Conservation (phyloP, 2,888 invertebrate genomes). For the Athalia rosae region DNA sequence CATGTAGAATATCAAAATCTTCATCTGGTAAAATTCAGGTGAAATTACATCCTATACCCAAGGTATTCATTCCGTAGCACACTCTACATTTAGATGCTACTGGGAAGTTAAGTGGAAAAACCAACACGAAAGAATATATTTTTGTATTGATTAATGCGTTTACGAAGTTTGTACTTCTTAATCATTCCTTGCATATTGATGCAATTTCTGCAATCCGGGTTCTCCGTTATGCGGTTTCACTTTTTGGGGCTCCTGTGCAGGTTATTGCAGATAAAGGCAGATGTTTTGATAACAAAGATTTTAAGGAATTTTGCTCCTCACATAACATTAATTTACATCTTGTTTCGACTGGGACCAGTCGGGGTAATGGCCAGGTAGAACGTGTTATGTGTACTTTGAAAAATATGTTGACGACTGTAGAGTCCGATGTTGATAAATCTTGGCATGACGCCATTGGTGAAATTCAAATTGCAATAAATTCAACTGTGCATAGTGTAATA, state of each 20-base stretch:
- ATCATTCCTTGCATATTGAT: slow-evolving; percentile 62
- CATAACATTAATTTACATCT: slow-evolving; percentile 51
- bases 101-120: slow-evolving; percentile 59
- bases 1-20: slow-evolving; percentile 60
- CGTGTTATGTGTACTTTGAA: slow-evolving; percentile 53
- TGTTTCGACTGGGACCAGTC: slow-evolving; percentile 56
- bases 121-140: slow-evolving; percentile 57
- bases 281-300: slow-evolving; percentile 50
- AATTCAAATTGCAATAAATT: slow-evolving; percentile 54
- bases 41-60: slow-evolving; percentile 63
- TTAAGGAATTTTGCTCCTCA: slow-evolving; percentile 49
- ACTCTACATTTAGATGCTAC: slow-evolving; percentile 59
- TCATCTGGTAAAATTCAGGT: slow-evolving; percentile 56
- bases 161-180: slow-evolving; percentile 56
- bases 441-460: slow-evolving; percentile 60
- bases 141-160: slow-evolving; percentile 57
- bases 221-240: slow-evolving; percentile 43
- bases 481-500: too few species aligned
- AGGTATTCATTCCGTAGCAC: slow-evolving; percentile 56
- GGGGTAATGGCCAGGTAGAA: slow-evolving; percentile 61
- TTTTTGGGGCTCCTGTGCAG: slow-evolving; percentile 52
- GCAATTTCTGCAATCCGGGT: slow-evolving; percentile 50
- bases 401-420: slow-evolving; percentile 4
- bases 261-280: slow-evolving; percentile 50
- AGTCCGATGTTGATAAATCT: slow-evolving; percentile 29